phyloP scores from a whole-genome alignment of 2,113 vertebrate species.

The Platysternon megacephalum region DNA sequence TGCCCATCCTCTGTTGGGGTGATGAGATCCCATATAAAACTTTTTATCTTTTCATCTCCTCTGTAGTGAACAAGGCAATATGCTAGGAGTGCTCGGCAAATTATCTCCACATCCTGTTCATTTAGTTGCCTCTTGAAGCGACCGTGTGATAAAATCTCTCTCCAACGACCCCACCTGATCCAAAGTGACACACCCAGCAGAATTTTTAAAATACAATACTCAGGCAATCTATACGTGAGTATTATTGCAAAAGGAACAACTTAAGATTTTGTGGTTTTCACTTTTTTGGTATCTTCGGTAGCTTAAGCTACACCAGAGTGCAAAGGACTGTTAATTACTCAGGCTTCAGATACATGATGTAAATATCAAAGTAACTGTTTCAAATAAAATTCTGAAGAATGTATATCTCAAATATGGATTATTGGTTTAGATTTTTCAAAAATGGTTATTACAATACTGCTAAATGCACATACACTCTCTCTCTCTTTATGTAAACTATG shows the following conservation, averaged over 20 bases:
- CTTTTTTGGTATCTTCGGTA: background rate
- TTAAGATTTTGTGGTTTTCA: background rate
- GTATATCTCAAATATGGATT: background rate
- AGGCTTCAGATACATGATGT: background rate
- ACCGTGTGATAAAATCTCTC: slow-evolving; percentile 94
- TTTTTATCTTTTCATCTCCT: slow-evolving; percentile 98
- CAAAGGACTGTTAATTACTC: background rate
- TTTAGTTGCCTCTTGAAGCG: slow-evolving; percentile 97
- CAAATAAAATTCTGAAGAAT: background rate
- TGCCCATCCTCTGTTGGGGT: slow-evolving; percentile 94
- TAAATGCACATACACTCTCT: accelerated
- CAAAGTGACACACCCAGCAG: slow-evolving; percentile 37
- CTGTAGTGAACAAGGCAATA: slow-evolving; percentile 98
- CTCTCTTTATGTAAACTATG: background rate
- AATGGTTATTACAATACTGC: background rate
- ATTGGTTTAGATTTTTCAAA: background rate
- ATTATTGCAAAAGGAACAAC: background rate
- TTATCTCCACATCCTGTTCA: slow-evolving; percentile 95
- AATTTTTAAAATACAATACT: background rate
- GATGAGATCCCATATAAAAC: slow-evolving; percentile 99
- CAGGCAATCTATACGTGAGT: background rate
- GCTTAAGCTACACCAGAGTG: background rate
- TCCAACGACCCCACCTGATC: slow-evolving; percentile 96
- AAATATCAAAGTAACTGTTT: background rate
- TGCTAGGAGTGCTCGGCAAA: slow-evolving; percentile 92